Conservation (phyloP, 2,888 invertebrate species). For the Galeruca laticollis region DNA sequence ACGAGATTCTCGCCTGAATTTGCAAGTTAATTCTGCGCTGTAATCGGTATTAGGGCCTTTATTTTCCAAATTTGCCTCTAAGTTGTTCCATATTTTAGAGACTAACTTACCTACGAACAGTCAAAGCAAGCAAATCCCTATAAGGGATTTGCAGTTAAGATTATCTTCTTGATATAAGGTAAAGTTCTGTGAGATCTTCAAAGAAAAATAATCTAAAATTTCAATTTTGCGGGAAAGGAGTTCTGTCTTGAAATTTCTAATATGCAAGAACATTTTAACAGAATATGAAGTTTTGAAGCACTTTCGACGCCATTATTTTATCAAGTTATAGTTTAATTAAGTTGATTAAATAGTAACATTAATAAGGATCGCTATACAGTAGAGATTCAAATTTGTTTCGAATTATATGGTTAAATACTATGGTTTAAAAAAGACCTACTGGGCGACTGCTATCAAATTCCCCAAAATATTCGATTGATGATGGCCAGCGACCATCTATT, state of each 20-base stretch:
- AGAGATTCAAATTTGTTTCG: no score
- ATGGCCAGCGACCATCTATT: no score
- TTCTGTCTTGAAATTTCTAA: neutral
- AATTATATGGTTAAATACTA: no score
- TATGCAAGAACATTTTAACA: neutral
- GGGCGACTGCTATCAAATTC: no score
- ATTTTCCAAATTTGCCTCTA: conserved; percentile 31
- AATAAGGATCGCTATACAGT: no score
- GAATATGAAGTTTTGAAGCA: neutral
- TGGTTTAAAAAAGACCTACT: no score
- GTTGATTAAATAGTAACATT: no score
- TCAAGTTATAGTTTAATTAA: no score
- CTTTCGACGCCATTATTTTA: no score
- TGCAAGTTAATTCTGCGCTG: conserved; percentile 34
- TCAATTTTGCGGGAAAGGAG: neutral
- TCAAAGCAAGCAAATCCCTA: neutral
- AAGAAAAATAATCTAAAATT: conserved; percentile 9
- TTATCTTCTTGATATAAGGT: neutral
- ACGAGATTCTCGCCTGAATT: conserved; percentile 33
- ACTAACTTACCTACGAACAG: conserved; percentile 25
- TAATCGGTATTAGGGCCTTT: conserved; percentile 28
- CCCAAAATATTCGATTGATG: no score
- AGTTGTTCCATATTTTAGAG: conserved; percentile 31
- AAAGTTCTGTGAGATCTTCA: neutral
- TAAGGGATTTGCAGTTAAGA: neutral